phyloP scores from a whole-genome alignment of 2,888 invertebrate genomes.

The Xanthorhoe designata region DNA sequence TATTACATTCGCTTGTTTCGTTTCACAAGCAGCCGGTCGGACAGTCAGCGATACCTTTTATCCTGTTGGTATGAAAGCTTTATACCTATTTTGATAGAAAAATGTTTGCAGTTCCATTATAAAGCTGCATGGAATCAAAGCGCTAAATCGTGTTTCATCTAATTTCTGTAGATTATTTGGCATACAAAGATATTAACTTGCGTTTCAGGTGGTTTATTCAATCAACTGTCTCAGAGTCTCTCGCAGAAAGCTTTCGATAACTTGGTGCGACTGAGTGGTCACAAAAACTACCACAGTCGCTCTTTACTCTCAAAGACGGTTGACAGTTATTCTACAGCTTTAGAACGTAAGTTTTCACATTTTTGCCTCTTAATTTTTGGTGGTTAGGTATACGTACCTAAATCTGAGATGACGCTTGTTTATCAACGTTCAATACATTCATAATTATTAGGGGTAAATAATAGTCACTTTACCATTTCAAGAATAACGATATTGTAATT shows the following conservation, averaged over 20 bases:
- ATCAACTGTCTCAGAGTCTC: slow-evolving; percentile 54
- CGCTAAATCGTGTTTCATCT: background rate
- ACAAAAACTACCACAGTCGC: slow-evolving; percentile 62
- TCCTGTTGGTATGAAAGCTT: slow-evolving; percentile 63
- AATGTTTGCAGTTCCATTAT: background rate
- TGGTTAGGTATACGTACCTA: too few species aligned
- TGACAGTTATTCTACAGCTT: slow-evolving; percentile 72
- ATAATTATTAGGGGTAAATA: too few species aligned
- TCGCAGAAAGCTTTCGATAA: slow-evolving; percentile 64
- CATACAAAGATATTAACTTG: background rate
- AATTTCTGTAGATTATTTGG: background rate
- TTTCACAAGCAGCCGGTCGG: slow-evolving; percentile 44
- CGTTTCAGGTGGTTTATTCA: slow-evolving; percentile 82
- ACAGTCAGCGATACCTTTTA: slow-evolving; percentile 55
- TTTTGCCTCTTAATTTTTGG: background rate
- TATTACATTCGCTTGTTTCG: slow-evolving; percentile 48
- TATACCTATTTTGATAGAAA: background rate
- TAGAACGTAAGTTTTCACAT: slow-evolving; percentile 66
- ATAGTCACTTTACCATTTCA: too few species aligned
- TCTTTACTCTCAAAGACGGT: slow-evolving; percentile 58
- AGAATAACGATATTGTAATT: too few species aligned
- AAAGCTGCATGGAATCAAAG: too few species aligned
- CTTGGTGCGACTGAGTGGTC: slow-evolving; percentile 55
- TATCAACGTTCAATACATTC: background rate
- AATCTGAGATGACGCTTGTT: background rate